Conservation (phyloP, 37 sponge, comb jelly and placozoan species). For the Eunapius fragilis region DNA sequence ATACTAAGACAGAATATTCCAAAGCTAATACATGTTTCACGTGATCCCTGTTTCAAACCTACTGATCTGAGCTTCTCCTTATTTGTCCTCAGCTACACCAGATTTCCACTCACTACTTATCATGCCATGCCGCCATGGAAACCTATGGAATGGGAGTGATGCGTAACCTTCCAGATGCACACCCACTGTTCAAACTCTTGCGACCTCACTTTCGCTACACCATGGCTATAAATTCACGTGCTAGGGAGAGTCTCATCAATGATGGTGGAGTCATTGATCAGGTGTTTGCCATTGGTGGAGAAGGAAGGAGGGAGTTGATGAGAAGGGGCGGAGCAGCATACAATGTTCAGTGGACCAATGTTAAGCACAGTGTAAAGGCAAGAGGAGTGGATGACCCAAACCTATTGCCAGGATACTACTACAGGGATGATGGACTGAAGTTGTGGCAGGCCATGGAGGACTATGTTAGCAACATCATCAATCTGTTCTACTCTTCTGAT, state of each 20-base stretch:
- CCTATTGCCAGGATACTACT: constrained; percentile 71
- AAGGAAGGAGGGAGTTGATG: constrained; percentile 18
- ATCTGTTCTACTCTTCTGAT: constrained; percentile 50
- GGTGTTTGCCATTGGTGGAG: constrained; percentile 56
- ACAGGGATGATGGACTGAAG: constrained; percentile 74
- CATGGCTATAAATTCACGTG: constrained; percentile 69
- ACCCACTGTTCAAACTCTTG: constrained; percentile 75
- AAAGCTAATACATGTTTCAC: too few relatives aligned
- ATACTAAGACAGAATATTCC: too few relatives aligned
- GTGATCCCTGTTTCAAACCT: too few relatives aligned
- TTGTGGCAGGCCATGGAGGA: constrained; percentile 64
- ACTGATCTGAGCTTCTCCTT: too few relatives aligned
- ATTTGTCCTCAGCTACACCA: constrained; percentile 68
- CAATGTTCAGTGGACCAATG: constrained; percentile 23
- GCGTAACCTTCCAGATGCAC: constrained; percentile 66
- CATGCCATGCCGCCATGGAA: constrained; percentile 74
- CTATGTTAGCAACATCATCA: constrained; percentile 37
- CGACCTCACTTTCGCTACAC: constrained; percentile 60
- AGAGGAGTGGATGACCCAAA: constrained; percentile 65
- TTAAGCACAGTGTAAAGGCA: constrained; percentile 27
- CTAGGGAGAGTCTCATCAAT: constrained; percentile 34
- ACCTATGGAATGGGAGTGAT: constrained; percentile 55
- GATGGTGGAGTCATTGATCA: constrained; percentile 52
- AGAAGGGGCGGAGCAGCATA: constrained; percentile 14
- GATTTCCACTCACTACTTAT: constrained; percentile 62